Conservation (phyloP, 1,140 invertebrate species). For the Aphelenchoides fujianensis region DNA sequence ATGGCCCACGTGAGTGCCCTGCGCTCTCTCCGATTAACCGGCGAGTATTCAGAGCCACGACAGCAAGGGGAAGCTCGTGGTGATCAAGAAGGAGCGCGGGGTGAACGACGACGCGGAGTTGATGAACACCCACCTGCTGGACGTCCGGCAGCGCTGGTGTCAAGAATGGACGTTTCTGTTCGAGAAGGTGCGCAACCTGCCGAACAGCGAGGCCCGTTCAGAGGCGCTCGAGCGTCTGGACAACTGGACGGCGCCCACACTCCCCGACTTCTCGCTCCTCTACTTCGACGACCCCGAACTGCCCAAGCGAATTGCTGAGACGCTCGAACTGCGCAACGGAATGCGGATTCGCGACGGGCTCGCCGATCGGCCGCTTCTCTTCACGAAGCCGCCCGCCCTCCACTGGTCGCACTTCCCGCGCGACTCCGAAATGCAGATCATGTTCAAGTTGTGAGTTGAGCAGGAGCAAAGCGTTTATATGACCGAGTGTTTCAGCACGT, state of each 20-base stretch:
- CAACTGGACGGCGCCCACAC: conserved; percentile 31
- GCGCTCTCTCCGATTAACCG: not conserved
- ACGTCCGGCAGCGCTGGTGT: conserved; percentile 30
- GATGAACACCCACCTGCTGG: conserved; percentile 26
- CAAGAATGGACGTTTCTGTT: conserved; percentile 42
- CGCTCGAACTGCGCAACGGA: conserved; percentile 21
- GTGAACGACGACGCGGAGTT: conserved; percentile 18
- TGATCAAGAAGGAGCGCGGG: conserved; percentile 39
- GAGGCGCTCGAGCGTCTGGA: conserved; percentile 36
- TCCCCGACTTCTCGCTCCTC: conserved; percentile 26
- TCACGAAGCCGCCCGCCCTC: conserved; percentile 44
- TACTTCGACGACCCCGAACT: conserved; percentile 44
- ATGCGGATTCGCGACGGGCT: conserved; percentile 33
- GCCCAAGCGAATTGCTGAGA: conserved; percentile 24
- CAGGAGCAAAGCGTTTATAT: too few relatives aligned
- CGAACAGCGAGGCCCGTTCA: conserved; percentile 34
- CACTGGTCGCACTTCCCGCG: conserved; percentile 50
- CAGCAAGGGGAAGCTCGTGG: conserved; percentile 29
- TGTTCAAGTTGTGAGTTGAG: conserved; percentile 53
- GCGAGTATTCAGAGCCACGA: not conserved
- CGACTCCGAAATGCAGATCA: conserved; percentile 44
- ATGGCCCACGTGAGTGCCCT: conserved; percentile 25
- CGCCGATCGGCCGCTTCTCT: conserved; percentile 17
- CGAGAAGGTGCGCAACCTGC: conserved; percentile 31
- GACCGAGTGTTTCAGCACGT: too few relatives aligned